Conservation (phyloP, 1,140 invertebrate genomes). For the Solen grandis region DNA sequence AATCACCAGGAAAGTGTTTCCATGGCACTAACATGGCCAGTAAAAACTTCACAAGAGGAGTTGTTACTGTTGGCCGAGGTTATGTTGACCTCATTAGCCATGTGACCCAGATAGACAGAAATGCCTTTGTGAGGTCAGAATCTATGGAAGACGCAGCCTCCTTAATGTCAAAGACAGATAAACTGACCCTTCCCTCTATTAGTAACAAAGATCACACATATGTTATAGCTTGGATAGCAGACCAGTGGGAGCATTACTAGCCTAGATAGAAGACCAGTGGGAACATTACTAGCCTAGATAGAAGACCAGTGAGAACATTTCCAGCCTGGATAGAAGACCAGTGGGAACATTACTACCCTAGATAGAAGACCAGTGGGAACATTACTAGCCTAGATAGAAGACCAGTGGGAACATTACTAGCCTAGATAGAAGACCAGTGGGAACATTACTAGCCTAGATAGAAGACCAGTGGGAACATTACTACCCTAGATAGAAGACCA, state of each 20-base stretch:
- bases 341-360: too few species aligned
- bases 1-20: not conserved
- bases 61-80: constrained; percentile 68
- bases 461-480: too few species aligned
- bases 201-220: constrained; percentile 61
- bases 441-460: too few species aligned
- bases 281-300: too few species aligned
- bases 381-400: too few species aligned
- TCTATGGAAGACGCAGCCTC: not conserved
- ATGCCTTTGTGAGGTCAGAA: constrained; percentile 10
- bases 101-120: constrained; percentile 35
- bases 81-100: constrained; percentile 63
- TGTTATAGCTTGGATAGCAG: constrained; percentile 68
- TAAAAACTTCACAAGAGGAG: constrained; percentile 35
- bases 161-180: not conserved
- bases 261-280: too few species aligned
- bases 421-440: too few species aligned
- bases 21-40: not conserved
- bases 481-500: too few species aligned
- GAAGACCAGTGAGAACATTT: too few species aligned
- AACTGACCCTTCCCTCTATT: constrained; percentile 6
- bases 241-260: constrained; percentile 65
- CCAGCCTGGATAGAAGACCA: too few species aligned
- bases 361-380: too few species aligned
- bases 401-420: too few species aligned